Evolutionary conservation across 2,888 invertebrate genomes (phyloP).

Genomic region (Drosophila cognata): DNA sequence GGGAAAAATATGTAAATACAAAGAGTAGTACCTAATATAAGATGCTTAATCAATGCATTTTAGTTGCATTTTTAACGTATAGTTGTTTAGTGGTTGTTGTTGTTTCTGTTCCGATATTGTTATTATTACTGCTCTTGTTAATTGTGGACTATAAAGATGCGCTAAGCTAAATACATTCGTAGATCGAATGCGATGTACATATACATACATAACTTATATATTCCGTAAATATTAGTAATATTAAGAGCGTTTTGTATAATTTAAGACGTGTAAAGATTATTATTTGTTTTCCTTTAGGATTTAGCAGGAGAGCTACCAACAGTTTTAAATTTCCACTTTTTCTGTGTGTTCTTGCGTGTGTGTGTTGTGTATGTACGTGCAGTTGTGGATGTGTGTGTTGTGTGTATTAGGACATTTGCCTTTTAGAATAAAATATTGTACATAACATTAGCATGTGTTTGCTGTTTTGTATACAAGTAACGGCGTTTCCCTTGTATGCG

Average conservation of each 20-base stretch:
- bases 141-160: slow-evolving; percentile 58
- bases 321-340: slow-evolving; percentile 43
- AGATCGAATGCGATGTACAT: slow-evolving; percentile 57
- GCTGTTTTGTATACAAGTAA: slow-evolving; percentile 44
- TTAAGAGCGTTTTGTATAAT: slow-evolving; percentile 72
- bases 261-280: slow-evolving; percentile 46
- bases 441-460: slow-evolving; percentile 40
- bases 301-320: slow-evolving; percentile 50
- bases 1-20: slow-evolving; percentile 73
- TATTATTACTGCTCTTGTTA: slow-evolving; percentile 43
- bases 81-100: slow-evolving; percentile 33
- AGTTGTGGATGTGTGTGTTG: slow-evolving; percentile 10
- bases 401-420: slow-evolving; percentile 28
- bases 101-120: slow-evolving; percentile 43
- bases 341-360: slow-evolving; percentile 9
- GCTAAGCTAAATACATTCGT: slow-evolving; percentile 63
- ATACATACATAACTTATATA: slow-evolving; percentile 59
- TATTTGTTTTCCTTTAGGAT: slow-evolving; percentile 35
- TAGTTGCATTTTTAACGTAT: slow-evolving; percentile 48
- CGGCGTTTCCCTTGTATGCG: slow-evolving; percentile 33
- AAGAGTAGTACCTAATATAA: slow-evolving; percentile 61
- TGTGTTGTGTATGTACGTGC: slow-evolving; percentile 1
- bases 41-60: slow-evolving; percentile 49
- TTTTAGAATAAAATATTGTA: slow-evolving; percentile 51
- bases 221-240: slow-evolving; percentile 77